Evolutionary conservation across 1,140 invertebrate genomes (phyloP), one percentile per base, ranked within the genome.

Genomic region (Drosophila burlai): DNA sequence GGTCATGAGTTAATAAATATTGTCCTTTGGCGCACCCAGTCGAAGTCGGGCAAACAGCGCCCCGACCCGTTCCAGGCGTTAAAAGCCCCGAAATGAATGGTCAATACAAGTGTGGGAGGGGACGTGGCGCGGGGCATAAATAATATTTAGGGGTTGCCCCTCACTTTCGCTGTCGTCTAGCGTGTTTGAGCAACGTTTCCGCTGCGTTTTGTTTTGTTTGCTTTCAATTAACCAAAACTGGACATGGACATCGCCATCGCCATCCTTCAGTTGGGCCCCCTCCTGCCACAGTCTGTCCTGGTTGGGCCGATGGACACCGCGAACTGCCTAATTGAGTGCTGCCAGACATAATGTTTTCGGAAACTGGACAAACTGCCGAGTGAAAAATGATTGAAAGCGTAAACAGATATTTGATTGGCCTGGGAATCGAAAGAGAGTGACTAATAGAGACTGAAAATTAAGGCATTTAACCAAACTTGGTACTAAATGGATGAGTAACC

Each of bases 171-270:
- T 34, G 50, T 45, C 59, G 67, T 61, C 66, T 83, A 65, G 81
- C 82, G 77, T 84, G 82, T 81, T 84, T 84, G 81, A 62, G 59
- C 61, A 84, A 80, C 82, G 80, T 84, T 84, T 84, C 77, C 84
- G 85, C 72, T 72, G 66, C 75, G 78, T 58, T 80, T 80, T 89
- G 78, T 74, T 75, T 82, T 89, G 85, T 89, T 90, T 89, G 79
- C 85, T 80, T 89, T 89, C 84, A 89, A 89, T 89, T 89, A 89
- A 89, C 85, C 78, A 84, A 90, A 89, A 90, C 83, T 86, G 83
- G 78, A 81, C 76, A 66, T 66, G 61, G 49, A 54, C 76, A 66
- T 71, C 52, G 52, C 46, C 65, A 62, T 40, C 4, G 47, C 7
- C 47, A 61, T 43, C 34, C 57, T 10, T 40, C 38, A 69, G 69